Evolutionary conservation across 2,113 vertebrate species (phyloP).

Genomic region (Sula dactylatra): DNA sequence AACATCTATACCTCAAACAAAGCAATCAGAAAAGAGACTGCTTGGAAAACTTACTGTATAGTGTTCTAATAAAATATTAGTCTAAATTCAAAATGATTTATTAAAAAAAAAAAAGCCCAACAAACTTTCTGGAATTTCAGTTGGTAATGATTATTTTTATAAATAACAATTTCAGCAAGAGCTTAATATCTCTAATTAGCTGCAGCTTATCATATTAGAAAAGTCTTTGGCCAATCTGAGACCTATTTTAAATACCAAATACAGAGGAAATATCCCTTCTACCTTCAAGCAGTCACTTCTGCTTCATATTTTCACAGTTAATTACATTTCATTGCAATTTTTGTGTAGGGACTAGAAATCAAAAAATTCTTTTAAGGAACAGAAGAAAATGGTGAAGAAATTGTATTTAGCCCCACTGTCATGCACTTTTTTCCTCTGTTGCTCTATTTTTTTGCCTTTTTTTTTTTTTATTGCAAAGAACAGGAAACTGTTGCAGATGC

Average conservation of each 20-base stretch:
- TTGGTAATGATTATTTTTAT: background rate
- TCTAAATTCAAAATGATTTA: background rate
- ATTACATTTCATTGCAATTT: background rate
- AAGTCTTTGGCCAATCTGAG: constrained; percentile 20
- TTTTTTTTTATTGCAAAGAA: background rate
- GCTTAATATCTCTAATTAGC: constrained; percentile 46
- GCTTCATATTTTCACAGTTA: constrained; percentile 36
- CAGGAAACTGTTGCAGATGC: background rate
- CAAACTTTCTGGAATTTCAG: background rate
- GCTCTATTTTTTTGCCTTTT: background rate
- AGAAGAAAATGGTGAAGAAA: background rate
- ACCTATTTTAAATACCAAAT: constrained; percentile 5
- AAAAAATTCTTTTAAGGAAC: background rate
- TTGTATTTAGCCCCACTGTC: background rate
- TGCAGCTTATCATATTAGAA: constrained; percentile 35
- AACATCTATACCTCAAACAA: background rate
- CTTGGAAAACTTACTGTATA: background rate
- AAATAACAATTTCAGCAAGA: constrained; percentile 4
- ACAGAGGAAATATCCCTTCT: background rate
- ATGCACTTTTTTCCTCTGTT: background rate
- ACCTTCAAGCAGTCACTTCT: background rate
- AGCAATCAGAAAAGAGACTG: background rate
- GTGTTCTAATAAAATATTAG: background rate
- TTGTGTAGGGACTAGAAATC: background rate
- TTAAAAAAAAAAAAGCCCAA: background rate